Evolutionary conservation across 2,797 vertebrate species (phyloP).

Genomic region (Pangasius larnaudii): DNA sequence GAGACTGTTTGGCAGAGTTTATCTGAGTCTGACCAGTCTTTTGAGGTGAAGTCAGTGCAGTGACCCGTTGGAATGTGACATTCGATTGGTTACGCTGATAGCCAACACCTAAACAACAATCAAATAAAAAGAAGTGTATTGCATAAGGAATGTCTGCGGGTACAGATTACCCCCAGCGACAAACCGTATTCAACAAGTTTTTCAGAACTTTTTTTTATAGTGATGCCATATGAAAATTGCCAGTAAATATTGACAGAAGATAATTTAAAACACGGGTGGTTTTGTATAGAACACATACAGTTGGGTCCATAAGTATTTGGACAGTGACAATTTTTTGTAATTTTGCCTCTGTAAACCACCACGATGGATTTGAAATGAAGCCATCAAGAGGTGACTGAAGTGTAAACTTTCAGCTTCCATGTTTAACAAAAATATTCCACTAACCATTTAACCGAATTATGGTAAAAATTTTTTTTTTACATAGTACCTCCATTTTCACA

Average conservation of each 20-base stretch:
- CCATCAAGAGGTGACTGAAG: not conserved
- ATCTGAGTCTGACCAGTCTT: conserved; percentile 65
- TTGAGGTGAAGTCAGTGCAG: conserved; percentile 68
- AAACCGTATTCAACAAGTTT: not conserved
- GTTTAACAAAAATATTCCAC: not conserved
- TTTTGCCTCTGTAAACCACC: not conserved
- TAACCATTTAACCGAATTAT: not conserved
- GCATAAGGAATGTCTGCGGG: not conserved
- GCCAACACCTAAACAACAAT: conserved; percentile 42
- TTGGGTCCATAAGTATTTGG: not conserved
- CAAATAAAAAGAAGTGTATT: not conserved
- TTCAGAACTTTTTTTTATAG: not conserved
- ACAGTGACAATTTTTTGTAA: not conserved
- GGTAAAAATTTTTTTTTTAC: too few species aligned
- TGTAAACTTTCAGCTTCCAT: not conserved
- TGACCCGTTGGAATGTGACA: conserved; percentile 58
- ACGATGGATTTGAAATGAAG: not conserved
- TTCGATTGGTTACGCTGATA: conserved; percentile 66
- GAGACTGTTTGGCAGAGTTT: conserved; percentile 60
- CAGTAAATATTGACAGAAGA: not conserved
- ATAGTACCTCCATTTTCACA: not conserved
- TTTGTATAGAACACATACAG: not conserved
- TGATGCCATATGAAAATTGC: not conserved
- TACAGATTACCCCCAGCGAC: not conserved
- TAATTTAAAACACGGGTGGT: not conserved